Base-by-base conservation (phyloP, 1,140 invertebrate genomes). In the Heliconius eleuchia region DNA sequence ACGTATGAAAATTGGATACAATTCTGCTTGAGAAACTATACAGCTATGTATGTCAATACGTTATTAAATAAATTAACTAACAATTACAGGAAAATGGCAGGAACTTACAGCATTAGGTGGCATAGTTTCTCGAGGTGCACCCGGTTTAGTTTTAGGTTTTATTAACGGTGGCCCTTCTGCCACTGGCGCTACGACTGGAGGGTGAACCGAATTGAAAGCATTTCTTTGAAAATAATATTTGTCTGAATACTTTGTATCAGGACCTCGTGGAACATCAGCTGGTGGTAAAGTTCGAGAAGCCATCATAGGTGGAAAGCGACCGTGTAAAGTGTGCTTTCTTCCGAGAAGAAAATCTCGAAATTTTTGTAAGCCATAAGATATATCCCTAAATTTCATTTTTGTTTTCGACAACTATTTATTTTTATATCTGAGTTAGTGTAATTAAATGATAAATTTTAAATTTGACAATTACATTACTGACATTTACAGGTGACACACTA, bases 261-360 rank as follows among this genome's bases (percentile, higher is more conserved):
- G 85, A 3, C 87, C 86, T 8, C 91, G 83, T 30, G 89, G 88
- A 42, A 92, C 82, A 9, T 91, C 87, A 0, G 90, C 85, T 34
- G 83, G 71, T 9, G 92, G 92, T 18, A 92, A 87, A 13, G 88
- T 87, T 18, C 92, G 86, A 11, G 92, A 82, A 23, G 92, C 77
- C 1, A 93, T 19, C 1, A 83, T 50, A 18, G 87, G 86, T 5
- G 80, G 84, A 84, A 92, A 94, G 8, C 92, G 82, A 37, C 79
- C 79, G 34, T 92, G 91, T 6, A 89, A 74, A n/a, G 57, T 84
- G 71, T 92, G 87, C 74, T 88, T 86, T 75, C 91, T 85, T 8
- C 92, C 92, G 34, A 94, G 79, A 46, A 94, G 81, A 83, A 94
- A 86, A 6, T 91, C 77, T 55, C 92, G 83, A 3, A 94, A 19